phyloP scores from a whole-genome alignment of 2,113 vertebrate species.

The Scatophagus argus region DNA sequence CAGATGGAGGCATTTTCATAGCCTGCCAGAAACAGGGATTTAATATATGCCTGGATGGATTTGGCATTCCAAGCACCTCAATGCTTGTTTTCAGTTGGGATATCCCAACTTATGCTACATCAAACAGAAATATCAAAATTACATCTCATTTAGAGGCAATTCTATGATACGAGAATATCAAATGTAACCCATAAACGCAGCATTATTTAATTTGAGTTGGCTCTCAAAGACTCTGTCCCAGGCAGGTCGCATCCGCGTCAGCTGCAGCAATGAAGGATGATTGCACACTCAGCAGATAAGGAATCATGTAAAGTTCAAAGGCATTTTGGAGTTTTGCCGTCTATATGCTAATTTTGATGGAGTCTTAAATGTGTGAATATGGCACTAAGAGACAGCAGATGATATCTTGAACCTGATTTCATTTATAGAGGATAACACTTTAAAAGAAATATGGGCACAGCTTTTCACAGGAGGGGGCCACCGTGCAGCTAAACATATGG shows the following conservation, averaged over 20 bases:
- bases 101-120: conserved; percentile 59
- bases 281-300: conserved; percentile 13
- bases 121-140: conserved; percentile 62
- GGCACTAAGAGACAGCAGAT: conserved; percentile 39
- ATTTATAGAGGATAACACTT: conserved; percentile 43
- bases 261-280: background rate
- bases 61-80: conserved; percentile 61
- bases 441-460: conserved; percentile 46
- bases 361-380: conserved; percentile 35
- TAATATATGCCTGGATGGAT: conserved; percentile 74
- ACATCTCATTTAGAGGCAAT: conserved; percentile 58
- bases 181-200: conserved; percentile 42
- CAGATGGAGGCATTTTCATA: conserved; percentile 77
- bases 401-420: conserved; percentile 36
- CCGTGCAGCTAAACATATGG: conserved; percentile 45
- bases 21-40: conserved; percentile 72
- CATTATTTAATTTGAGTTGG: conserved; percentile 53
- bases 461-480: conserved; percentile 53
- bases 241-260: conserved; percentile 14
- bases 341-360: conserved; percentile 29
- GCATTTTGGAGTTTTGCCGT: conserved; percentile 23
- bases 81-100: conserved; percentile 66
- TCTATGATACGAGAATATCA: conserved; percentile 54
- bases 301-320: background rate
- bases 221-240: conserved; percentile 16